phyloP scores from a whole-genome alignment of 2,113 vertebrate genomes.

The Carettochelys insculpta region DNA sequence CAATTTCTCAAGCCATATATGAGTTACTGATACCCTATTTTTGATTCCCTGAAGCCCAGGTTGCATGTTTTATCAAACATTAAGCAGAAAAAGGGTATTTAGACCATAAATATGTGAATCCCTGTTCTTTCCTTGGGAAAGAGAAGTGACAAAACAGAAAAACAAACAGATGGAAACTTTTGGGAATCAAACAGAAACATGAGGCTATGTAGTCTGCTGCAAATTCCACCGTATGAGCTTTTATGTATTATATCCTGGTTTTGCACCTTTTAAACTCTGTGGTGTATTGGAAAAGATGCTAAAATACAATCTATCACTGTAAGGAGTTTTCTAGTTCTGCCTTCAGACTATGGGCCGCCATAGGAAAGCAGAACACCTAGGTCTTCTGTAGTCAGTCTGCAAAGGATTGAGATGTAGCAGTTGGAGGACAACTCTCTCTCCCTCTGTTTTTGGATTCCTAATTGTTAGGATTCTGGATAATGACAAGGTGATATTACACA shows the following conservation, averaged over 20 bases:
- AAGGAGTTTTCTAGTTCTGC: no score
- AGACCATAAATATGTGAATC: not conserved
- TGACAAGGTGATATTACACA: no score
- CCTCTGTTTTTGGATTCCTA: no score
- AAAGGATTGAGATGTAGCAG: no score
- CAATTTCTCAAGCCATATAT: slow-evolving; percentile 22
- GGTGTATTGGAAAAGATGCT: no score
- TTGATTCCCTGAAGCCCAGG: not conserved
- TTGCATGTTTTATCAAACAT: slow-evolving; percentile 12
- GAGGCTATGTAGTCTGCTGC: not conserved
- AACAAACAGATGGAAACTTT: not conserved
- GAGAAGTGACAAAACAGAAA: not conserved
- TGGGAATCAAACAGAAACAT: not conserved
- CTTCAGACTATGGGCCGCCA: no score
- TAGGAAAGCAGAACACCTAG: no score
- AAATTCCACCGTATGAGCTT: not conserved
- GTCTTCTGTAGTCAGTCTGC: no score
- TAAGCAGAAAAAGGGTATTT: not conserved
- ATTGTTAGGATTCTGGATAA: no score
- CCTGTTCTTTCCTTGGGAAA: not conserved
- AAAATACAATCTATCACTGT: no score
- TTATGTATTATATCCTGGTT: not conserved
- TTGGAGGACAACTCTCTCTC: no score
- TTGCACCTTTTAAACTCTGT: not conserved
- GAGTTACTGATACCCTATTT: slow-evolving; percentile 27